Percentiles rank a stretch among this genome's conserved stretches.
These are phyloP conservation scores for Rhabditoides inermis DNA, from an alignment of 2,888 invertebrate species.

Conservation along the genomic window DNA sequence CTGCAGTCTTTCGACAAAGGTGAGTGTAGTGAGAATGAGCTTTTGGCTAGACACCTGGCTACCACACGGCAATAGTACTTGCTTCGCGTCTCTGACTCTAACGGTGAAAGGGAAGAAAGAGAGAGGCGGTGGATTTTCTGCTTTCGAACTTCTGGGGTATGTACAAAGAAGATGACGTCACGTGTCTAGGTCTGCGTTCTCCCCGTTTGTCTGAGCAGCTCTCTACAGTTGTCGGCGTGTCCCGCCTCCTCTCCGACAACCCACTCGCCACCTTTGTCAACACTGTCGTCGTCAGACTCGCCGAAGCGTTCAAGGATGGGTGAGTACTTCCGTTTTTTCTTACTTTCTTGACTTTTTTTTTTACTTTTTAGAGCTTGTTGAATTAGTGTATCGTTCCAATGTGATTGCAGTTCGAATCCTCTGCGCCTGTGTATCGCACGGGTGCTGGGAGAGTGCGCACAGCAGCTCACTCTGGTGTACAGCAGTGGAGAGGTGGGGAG, in stretches of 20 bases:
- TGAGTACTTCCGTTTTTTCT: constrained; percentile 6
- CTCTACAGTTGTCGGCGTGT: constrained; percentile 89
- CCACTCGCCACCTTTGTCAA: constrained; percentile 95
- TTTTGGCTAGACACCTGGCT: no score
- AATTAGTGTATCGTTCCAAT: no score
- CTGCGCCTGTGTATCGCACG: constrained; percentile 80
- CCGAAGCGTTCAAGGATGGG: constrained; percentile 80
- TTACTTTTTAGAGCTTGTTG: no score
- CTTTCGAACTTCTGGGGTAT: no score
- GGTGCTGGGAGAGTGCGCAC: constrained; percentile 88
- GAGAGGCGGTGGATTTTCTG: no score
- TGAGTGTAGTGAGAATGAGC: no score
- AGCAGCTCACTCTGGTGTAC: constrained; percentile 84
- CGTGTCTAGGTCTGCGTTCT: constrained; percentile 71
- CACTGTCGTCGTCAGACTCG: constrained; percentile 83
- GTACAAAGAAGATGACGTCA: no score
- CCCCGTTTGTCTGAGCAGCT: constrained; percentile 88
- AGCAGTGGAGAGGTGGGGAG: no score
- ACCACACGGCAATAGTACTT: no score
- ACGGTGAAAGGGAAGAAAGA: no score
- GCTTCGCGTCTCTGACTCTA: no score
- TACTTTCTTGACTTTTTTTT: no score
- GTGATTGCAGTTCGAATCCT: constrained; percentile 66
- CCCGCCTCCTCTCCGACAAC: constrained; percentile 86
- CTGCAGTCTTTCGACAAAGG: constrained; percentile 14